Conservation (phyloP, 2,113 vertebrate species). For the Xiphophorus couchianus region DNA sequence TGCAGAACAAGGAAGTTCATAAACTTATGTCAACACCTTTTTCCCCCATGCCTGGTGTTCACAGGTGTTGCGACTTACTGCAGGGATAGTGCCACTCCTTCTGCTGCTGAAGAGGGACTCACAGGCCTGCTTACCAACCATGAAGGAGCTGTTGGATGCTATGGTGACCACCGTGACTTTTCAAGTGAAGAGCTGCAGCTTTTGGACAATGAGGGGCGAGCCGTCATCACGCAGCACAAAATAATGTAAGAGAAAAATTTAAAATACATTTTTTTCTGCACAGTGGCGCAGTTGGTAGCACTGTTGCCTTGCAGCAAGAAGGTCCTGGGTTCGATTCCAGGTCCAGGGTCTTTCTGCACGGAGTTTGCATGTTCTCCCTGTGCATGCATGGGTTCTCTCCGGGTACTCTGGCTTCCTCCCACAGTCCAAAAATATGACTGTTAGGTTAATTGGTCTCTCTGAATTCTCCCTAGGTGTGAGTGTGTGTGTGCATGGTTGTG, state of each 20-base stretch:
- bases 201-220: conserved; percentile 87
- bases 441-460: no score
- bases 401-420: no score
- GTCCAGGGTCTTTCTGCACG: no score
- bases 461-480: no score
- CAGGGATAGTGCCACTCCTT: conserved; percentile 82
- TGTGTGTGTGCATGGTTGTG: no score
- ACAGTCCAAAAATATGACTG: no score
- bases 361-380: no score
- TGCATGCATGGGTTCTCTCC: no score
- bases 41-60: background rate
- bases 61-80: conserved; percentile 90
- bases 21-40: background rate
- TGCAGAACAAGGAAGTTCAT: background rate
- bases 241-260: conserved; percentile 70
- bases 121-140: conserved; percentile 82
- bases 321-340: no score
- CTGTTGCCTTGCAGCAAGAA: no score
- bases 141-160: conserved; percentile 80
- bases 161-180: conserved; percentile 83
- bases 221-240: conserved; percentile 86
- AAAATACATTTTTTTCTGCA: no score
- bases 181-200: conserved; percentile 83
- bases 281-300: no score
- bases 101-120: conserved; percentile 89